A percentile compares a stretch with the other conserved stretches of the same genome.
phyloP scores from a whole-genome alignment of 2,888 invertebrate genomes.

The Lepidochitona cinerea region DNA sequence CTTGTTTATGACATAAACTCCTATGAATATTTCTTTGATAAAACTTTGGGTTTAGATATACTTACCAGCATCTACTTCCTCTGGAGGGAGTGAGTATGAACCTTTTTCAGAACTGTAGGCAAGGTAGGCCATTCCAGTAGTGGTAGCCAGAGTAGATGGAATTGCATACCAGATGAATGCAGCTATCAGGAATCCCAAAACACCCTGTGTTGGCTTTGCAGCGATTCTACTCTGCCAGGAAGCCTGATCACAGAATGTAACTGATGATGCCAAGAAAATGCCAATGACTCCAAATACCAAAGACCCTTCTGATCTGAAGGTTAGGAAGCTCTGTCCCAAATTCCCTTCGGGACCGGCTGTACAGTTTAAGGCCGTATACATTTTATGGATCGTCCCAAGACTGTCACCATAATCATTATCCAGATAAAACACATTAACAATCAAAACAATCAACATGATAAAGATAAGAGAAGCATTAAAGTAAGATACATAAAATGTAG shows the following conservation, averaged over 20 bases:
- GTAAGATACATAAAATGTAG: constrained; percentile 66
- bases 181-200: constrained; percentile 62
- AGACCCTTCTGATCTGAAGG: constrained; percentile 29
- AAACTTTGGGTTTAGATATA: too few relatives aligned
- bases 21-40: too few relatives aligned
- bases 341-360: constrained; percentile 28
- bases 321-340: constrained; percentile 27
- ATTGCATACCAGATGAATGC: constrained; percentile 65
- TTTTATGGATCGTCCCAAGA: constrained; percentile 5
- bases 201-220: constrained; percentile 61
- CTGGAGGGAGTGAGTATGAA: not conserved
- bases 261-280: constrained; percentile 38
- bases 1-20: too few relatives aligned
- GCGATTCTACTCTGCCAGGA: constrained; percentile 68
- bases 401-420: constrained; percentile 13
- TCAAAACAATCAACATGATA: constrained; percentile 44
- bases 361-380: constrained; percentile 28
- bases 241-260: constrained; percentile 52
- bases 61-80: constrained; percentile 9
- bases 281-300: constrained; percentile 33
- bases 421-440: constrained; percentile 42
- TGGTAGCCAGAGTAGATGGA: constrained; percentile 61
- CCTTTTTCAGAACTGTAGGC: constrained; percentile 20
- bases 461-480: constrained; percentile 58
- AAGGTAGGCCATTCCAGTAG: constrained; percentile 58